These are phyloP conservation scores for Iguana delicatissima DNA, from an alignment of 2,797 vertebrate genomes.

Conservation along the genomic window DNA sequence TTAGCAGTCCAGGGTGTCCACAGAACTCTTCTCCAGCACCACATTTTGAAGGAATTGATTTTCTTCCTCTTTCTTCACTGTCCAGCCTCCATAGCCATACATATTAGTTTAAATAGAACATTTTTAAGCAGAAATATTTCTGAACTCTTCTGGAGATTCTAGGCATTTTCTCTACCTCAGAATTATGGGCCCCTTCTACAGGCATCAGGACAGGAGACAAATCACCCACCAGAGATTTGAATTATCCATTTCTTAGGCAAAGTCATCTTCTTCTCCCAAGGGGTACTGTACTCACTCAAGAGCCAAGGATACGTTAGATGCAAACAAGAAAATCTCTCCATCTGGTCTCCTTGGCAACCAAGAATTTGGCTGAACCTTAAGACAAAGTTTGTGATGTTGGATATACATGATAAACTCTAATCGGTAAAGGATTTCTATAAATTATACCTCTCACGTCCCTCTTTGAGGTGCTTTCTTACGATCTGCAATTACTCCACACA, in stretches of 20 bases:
- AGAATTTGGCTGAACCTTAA: not conserved
- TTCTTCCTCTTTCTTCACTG: too few relatives aligned
- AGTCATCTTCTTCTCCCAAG: not conserved
- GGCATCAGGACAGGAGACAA: not conserved
- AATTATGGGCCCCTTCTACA: not conserved
- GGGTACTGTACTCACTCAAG: accelerated
- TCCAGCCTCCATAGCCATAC: too few relatives aligned
- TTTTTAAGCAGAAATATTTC: too few relatives aligned
- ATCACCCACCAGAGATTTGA: too few relatives aligned
- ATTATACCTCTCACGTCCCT: accelerated
- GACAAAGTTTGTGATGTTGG: constrained; percentile 9
- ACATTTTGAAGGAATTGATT: too few relatives aligned
- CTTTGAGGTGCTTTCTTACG: accelerated
- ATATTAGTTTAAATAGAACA: too few relatives aligned
- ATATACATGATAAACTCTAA: not conserved
- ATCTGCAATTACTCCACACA: not conserved
- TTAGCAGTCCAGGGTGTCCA: too few relatives aligned
- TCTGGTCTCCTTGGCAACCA: constrained; percentile 62
- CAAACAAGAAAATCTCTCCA: constrained; percentile 6
- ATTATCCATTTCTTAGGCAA: not conserved
- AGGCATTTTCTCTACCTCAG: not conserved
- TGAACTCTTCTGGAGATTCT: not conserved
- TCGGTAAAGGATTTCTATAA: not conserved
- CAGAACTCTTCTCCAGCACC: too few relatives aligned
- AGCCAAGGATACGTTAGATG: accelerated